phyloP scores from a whole-genome alignment of 1,140 invertebrate species.

The Pinna nobilis region DNA sequence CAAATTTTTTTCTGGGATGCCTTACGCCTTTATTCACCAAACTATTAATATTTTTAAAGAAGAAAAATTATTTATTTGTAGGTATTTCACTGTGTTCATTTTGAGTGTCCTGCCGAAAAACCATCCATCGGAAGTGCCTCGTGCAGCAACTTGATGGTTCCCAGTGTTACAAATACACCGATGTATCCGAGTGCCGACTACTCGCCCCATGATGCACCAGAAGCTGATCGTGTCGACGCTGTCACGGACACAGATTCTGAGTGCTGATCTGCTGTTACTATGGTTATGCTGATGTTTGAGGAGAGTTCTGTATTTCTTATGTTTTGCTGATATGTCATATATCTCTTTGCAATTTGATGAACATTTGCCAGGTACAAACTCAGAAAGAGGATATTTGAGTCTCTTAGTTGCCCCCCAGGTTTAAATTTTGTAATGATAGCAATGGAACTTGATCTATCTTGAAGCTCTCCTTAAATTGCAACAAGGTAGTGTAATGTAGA shows the following conservation, averaged over 20 bases:
- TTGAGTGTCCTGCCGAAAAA: slow-evolving; percentile 87
- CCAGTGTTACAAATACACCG: slow-evolving; percentile 21
- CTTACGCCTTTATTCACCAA: no score
- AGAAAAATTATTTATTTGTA: slow-evolving; percentile 74
- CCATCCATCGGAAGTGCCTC: slow-evolving; percentile 17
- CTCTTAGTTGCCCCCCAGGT: no score
- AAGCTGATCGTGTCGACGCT: slow-evolving; percentile 55
- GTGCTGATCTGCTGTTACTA: no score
- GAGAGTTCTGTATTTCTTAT: neutral
- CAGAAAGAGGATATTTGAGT: no score
- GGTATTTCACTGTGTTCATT: slow-evolving; percentile 98
- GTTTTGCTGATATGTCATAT: neutral
- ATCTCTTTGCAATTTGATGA: neutral
- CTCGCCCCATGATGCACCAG: slow-evolving; percentile 52
- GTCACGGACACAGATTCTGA: slow-evolving; percentile 16
- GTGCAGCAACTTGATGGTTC: slow-evolving; percentile 21
- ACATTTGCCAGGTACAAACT: neutral
- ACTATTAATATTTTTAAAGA: no score
- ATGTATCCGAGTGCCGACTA: slow-evolving; percentile 50
- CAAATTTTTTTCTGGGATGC: no score
- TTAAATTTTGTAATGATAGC: no score
- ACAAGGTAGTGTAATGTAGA: no score
- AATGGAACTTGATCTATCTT: no score
- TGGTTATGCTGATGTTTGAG: neutral
- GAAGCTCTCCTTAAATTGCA: no score